Percentiles rank a stretch among this genome's conserved stretches.
Evolutionary conservation across 2,888 invertebrate species (phyloP).

Genomic region (Meghimatium bilineatum): DNA sequence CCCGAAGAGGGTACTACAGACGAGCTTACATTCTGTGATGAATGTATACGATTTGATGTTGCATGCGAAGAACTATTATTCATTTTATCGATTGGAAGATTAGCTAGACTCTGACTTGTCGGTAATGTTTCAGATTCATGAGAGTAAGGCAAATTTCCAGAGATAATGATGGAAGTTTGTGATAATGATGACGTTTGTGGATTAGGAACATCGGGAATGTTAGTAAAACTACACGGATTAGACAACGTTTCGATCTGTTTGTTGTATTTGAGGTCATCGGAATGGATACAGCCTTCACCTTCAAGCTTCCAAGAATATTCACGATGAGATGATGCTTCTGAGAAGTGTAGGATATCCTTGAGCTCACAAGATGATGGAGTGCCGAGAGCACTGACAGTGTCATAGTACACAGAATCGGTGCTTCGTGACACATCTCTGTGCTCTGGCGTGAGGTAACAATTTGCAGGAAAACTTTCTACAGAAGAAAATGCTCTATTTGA

Average conservation of each 20-base stretch:
- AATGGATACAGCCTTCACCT: background rate
- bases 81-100: background rate
- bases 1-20: too few species aligned
- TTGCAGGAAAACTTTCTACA: background rate
- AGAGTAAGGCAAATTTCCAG: background rate
- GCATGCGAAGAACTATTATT: background rate
- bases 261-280: background rate
- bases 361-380: conserved; percentile 1
- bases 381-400: conserved; percentile 19
- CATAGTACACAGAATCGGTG: conserved; percentile 30
- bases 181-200: background rate
- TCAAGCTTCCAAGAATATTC: too few species aligned
- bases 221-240: too few species aligned
- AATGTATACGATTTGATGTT: too few species aligned
- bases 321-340: background rate
- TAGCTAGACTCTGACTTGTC: background rate
- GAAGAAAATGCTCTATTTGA: background rate
- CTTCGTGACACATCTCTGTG: background rate
- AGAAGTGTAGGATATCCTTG: background rate
- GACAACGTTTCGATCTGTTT: background rate
- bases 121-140: background rate
- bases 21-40: background rate
- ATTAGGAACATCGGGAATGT: background rate
- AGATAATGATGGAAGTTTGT: background rate
- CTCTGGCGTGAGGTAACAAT: background rate